Percentiles rank a stretch among this genome's conserved stretches.
These are phyloP conservation scores for Aricia artaxerxes DNA, from an alignment of 2,888 invertebrate genomes.

Conservation along the genomic window DNA sequence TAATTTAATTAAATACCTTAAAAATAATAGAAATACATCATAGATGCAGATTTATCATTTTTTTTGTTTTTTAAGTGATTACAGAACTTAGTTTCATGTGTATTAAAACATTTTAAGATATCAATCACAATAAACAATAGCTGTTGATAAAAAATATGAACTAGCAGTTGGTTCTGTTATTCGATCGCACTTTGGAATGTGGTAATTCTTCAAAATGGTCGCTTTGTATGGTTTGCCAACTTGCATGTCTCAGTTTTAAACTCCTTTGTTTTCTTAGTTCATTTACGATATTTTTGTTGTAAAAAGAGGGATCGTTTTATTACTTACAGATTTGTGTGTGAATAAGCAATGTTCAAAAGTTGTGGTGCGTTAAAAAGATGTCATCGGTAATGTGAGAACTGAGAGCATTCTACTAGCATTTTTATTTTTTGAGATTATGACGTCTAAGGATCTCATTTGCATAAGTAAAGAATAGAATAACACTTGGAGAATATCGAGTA, in stretches of 20 bases:
- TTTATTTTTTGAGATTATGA: slow-evolving; percentile 72
- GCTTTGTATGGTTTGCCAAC: slow-evolving; percentile 84
- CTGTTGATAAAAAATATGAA: slow-evolving; percentile 45
- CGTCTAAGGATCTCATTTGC: slow-evolving; percentile 62
- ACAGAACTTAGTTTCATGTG: background rate
- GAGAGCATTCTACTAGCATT: slow-evolving; percentile 72
- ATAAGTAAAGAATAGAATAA: slow-evolving; percentile 59
- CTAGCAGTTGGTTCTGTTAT: slow-evolving; percentile 58
- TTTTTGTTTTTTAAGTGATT: background rate
- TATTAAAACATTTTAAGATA: background rate
- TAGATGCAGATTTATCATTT: too few relatives aligned
- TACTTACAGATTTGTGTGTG: slow-evolving; percentile 49
- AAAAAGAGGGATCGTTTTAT: slow-evolving; percentile 51
- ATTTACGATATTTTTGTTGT: slow-evolving; percentile 51
- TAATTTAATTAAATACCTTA: too few relatives aligned
- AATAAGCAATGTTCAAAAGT: slow-evolving; percentile 51
- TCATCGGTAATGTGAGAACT: slow-evolving; percentile 81
- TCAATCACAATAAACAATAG: background rate
- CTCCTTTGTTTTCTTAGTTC: slow-evolving; percentile 77
- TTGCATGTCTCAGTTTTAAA: slow-evolving; percentile 79
- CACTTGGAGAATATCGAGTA: slow-evolving; percentile 56
- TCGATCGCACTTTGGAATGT: slow-evolving; percentile 82
- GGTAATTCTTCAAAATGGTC: slow-evolving; percentile 88
- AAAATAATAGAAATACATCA: background rate
- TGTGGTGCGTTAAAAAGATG: slow-evolving; percentile 68